A percentile compares a stretch with the other conserved stretches of the same genome.
Conservation (phyloP, 2,888 invertebrate species). For the Pantelozetes paolii region DNA sequence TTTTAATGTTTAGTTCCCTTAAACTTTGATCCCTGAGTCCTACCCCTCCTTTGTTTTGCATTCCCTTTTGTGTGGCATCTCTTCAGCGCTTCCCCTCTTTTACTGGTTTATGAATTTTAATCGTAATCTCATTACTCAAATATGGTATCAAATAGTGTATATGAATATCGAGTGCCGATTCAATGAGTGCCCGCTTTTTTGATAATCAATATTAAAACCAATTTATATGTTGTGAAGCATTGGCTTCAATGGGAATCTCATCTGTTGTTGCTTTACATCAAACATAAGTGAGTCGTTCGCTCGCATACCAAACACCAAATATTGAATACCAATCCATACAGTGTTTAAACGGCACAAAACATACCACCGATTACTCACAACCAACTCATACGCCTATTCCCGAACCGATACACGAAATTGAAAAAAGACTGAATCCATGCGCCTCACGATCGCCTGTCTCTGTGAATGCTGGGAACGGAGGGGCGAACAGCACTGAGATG, state of each 20-base stretch:
- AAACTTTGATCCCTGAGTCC: constrained; percentile 9
- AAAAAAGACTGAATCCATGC: constrained; percentile 23
- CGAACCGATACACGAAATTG: constrained; percentile 26
- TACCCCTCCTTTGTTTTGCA: constrained; percentile 3
- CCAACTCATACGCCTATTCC: constrained; percentile 28
- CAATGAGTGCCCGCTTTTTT: background rate
- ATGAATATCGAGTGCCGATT: background rate
- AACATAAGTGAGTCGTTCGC: background rate
- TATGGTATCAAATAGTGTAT: background rate
- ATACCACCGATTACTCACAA: constrained; percentile 21
- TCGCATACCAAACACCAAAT: constrained; percentile 22
- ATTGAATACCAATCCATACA: constrained; percentile 24
- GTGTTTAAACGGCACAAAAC: constrained; percentile 13
- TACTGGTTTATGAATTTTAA: background rate
- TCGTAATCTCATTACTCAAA: background rate
- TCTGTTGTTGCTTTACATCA: constrained; percentile 30
- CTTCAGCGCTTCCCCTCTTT: background rate
- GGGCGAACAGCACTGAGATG: constrained; percentile 4
- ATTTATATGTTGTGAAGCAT: constrained; percentile 26
- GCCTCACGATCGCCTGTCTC: constrained; percentile 2
- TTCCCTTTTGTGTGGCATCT: too few species aligned
- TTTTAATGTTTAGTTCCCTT: background rate
- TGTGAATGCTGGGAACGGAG: background rate
- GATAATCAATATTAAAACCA: constrained; percentile 10
- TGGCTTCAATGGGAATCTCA: background rate